Evolutionary conservation across 1,140 invertebrate genomes (phyloP).

Genomic region (Meloidogyne exigua): DNA sequence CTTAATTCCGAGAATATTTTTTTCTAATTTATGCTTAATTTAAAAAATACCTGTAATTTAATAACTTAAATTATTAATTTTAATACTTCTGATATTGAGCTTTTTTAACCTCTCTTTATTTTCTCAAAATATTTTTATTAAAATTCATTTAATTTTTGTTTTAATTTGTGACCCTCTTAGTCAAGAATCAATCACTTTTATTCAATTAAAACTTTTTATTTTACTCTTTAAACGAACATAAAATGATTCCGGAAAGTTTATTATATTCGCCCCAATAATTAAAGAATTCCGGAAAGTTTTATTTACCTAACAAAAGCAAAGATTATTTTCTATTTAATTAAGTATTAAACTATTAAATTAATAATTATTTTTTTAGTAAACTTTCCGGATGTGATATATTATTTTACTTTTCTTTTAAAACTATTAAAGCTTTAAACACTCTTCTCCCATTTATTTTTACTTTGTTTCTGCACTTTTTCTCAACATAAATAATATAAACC

Average conservation of each 20-base stretch:
- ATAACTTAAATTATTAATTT: no score
- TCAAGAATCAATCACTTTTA: background rate
- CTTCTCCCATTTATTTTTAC: background rate
- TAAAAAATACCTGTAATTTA: no score
- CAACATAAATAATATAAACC: background rate
- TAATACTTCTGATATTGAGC: no score
- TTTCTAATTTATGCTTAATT: no score
- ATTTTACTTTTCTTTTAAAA: background rate
- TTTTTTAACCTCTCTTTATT: background rate
- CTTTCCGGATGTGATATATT: background rate
- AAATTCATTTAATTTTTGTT: background rate
- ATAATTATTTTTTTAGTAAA: no score
- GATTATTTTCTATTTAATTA: no score
- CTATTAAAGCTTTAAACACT: background rate
- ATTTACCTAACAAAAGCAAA: no score
- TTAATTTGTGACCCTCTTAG: background rate
- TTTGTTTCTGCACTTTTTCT: slow-evolving; percentile 4
- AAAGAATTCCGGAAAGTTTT: no score
- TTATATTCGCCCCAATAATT: no score
- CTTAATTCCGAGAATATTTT: no score
- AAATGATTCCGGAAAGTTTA: no score
- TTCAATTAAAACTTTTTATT: background rate
- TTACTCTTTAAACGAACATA: background rate
- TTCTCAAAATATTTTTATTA: background rate
- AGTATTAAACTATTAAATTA: no score